Conservation (phyloP, 2,113 vertebrate species). For the Aspidoscelis tigris region DNA sequence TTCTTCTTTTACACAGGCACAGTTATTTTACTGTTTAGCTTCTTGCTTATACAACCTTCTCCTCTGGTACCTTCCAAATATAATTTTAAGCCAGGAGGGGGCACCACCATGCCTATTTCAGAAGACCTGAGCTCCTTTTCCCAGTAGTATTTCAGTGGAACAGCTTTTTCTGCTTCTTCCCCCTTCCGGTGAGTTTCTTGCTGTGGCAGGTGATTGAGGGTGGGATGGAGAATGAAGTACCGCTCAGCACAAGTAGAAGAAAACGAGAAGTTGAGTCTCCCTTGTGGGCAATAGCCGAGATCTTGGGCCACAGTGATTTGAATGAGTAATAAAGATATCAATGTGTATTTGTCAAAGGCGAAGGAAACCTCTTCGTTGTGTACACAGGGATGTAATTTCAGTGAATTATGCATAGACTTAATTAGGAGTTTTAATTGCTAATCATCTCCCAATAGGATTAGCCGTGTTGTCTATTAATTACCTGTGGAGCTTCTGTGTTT, state of each 20-base stretch:
- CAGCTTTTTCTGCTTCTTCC: no score
- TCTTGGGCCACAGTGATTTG: conserved; percentile 23
- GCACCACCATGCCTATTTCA: conserved; percentile 18
- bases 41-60: not conserved
- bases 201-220: rapidly evolving
- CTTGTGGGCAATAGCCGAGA: not conserved
- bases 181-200: not conserved
- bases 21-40: not conserved
- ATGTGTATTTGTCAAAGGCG: conserved; percentile 58
- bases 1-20: not conserved
- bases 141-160: not conserved
- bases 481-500: conserved; percentile 73
- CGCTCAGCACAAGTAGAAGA: not conserved
- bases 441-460: conserved; percentile 81
- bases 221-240: not conserved
- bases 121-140: not conserved
- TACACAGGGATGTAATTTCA: conserved; percentile 76
- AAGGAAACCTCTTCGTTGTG: conserved; percentile 69
- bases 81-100: conserved; percentile 19
- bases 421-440: conserved; percentile 83
- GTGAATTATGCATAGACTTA: conserved; percentile 80
- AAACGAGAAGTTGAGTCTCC: not conserved
- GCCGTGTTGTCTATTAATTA: conserved; percentile 79
- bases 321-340: conserved; percentile 42
- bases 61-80: conserved; percentile 20